A percentile compares a stretch with the other conserved stretches of the same genome.
Evolutionary conservation across 1,140 invertebrate species (phyloP).

Genomic region (Wiebesia pumilae): DNA sequence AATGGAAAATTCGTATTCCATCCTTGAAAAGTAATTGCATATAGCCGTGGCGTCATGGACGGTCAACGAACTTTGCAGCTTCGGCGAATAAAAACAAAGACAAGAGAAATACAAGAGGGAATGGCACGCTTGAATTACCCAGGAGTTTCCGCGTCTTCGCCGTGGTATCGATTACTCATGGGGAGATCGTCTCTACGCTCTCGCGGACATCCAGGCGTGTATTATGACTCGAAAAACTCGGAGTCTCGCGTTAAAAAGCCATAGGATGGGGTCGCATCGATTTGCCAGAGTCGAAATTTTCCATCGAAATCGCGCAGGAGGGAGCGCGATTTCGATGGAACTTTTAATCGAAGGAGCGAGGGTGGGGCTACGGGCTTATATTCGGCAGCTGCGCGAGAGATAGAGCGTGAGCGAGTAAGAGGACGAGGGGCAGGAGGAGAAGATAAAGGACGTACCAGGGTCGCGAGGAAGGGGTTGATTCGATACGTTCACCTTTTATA

Average conservation of each 20-base stretch:
- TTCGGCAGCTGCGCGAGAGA: slow-evolving; percentile 8
- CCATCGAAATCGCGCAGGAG: background rate
- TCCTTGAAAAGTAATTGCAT: no score
- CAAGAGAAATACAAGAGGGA: no score
- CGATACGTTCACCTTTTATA: slow-evolving; percentile 39
- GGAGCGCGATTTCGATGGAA: no score
- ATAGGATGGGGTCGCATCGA: background rate
- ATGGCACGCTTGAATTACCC: no score
- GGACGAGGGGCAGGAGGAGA: background rate
- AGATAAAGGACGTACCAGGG: slow-evolving; percentile 5
- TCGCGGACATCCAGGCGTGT: background rate
- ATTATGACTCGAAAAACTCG: background rate
- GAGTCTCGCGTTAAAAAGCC: background rate
- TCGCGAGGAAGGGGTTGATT: background rate
- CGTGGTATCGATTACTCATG: no score
- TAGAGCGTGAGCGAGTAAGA: background rate
- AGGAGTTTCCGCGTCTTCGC: no score
- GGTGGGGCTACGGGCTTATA: background rate
- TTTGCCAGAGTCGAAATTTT: background rate
- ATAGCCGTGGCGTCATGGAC: no score
- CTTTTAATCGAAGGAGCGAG: slow-evolving; percentile 2
- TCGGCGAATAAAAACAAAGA: no score
- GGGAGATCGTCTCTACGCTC: no score
- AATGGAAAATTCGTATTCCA: no score
- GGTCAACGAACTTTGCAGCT: no score